Evolutionary conservation across 2,113 vertebrate genomes (phyloP).

Genomic region (Oryctolagus cuniculus): mOryCun1.1 NC_091443.1:44645001-44645500

Average conservation of each 20-base stretch:
- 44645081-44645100: constrained; percentile 34
- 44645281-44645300: constrained; percentile 4
- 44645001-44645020: neutral
- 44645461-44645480: neutral
- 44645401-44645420: neutral
- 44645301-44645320: neutral
- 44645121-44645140: neutral
- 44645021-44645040: neutral
- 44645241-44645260: neutral
- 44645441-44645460: neutral
- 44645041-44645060: accelerated
- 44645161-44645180: neutral
- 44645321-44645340: constrained; percentile 28
- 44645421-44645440: neutral
- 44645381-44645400: neutral
- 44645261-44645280: neutral
- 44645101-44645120: neutral
- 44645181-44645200: neutral
- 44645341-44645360: neutral
- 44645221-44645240: neutral
- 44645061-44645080: neutral
- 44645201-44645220: neutral
- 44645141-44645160: neutral
- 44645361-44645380: neutral
- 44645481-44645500: constrained; percentile 18